Evolutionary conservation across 2,797 vertebrate genomes (phyloP), one percentile per base, ranked within the genome.

Genomic region (Triplophysa yarkandensis): DNA sequence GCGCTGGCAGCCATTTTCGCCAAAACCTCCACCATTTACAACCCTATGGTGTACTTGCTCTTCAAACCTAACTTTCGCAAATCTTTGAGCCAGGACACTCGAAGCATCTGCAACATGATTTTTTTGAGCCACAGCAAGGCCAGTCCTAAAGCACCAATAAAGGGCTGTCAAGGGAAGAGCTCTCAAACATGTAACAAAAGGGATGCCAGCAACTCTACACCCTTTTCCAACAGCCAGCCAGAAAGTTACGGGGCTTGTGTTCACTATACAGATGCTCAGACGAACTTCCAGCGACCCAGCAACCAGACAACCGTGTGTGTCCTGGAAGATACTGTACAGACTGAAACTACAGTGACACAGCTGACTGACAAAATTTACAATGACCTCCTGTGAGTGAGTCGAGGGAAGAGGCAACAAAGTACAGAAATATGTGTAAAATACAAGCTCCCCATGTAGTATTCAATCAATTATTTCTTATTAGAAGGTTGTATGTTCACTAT

Each of bases 1-100:
- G 90, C 89, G 41, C 77, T 90, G 6, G 90, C 89, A 0, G 87
- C 91, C 0, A 70, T 71, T 52, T 87, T 86, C 34, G 90, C 90
- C 73, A 92, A 92, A 82, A 89, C 91, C 55, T 92, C 91, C 0
- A 89, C 90, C 0, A 84, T 90, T 72, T 90, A 91, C 81, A 92
- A 91, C 81, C 91, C 91, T 0, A 62, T 90, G 82, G 79, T 90
- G 58, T 88, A 87, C 69, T 88, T 92, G 80, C 82, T 91, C 3
- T 80, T 92, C 79, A 90, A 92, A 76, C 91, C 77, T 54, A 92
- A 79, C 83, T 92, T 92, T 84, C 88, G 91, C 2, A 82, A 68
- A 72, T 85, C 85, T 28, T 74, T 92, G 6, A 67, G 19, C 81
- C 76, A 76, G 79, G 81, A 83, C 81, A 52, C 50, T 25, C 23